Evolutionary conservation across 2,797 vertebrate genomes (phyloP).

Genomic region (Gephyroberyx darwinii): DNA sequence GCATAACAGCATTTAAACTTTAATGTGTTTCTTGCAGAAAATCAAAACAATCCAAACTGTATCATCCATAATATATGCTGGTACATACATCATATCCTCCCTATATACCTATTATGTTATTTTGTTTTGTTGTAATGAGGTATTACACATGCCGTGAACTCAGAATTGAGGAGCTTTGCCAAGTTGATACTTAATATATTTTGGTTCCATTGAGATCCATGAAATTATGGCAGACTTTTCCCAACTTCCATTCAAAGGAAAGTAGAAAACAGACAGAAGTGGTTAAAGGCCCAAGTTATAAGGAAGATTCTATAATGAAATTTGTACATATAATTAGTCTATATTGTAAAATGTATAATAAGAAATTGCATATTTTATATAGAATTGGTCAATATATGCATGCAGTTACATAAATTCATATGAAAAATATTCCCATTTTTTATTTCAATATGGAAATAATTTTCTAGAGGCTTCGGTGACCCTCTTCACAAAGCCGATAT

Average conservation of each 20-base stretch:
- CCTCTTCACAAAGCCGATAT: slow-evolving; percentile 43
- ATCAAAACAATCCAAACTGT: background rate
- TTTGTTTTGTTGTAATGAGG: background rate
- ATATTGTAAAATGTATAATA: slow-evolving; percentile 74
- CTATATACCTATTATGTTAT: background rate
- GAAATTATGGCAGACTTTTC: slow-evolving; percentile 38
- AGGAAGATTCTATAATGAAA: slow-evolving; percentile 56
- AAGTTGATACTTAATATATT: slow-evolving; percentile 20
- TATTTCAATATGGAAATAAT: slow-evolving; percentile 51
- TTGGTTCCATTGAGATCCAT: slow-evolving; percentile 31
- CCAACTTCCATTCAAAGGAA: slow-evolving; percentile 48
- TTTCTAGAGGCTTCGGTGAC: slow-evolving; percentile 43
- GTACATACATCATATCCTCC: slow-evolving; percentile 1
- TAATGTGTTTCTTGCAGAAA: background rate
- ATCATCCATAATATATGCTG: background rate
- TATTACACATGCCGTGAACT: slow-evolving; percentile 17
- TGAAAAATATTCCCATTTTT: slow-evolving; percentile 58
- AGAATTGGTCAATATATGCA: slow-evolving; percentile 74
- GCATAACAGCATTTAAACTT: background rate
- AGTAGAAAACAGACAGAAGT: slow-evolving; percentile 32
- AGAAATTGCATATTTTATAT: slow-evolving; percentile 74
- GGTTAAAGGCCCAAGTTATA: slow-evolving; percentile 46
- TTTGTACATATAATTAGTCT: slow-evolving; percentile 71
- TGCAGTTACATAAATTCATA: slow-evolving; percentile 64
- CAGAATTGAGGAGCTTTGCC: slow-evolving; percentile 28